phyloP scores from a whole-genome alignment of 2,888 invertebrate genomes.

The Girardia tigrina region DNA sequence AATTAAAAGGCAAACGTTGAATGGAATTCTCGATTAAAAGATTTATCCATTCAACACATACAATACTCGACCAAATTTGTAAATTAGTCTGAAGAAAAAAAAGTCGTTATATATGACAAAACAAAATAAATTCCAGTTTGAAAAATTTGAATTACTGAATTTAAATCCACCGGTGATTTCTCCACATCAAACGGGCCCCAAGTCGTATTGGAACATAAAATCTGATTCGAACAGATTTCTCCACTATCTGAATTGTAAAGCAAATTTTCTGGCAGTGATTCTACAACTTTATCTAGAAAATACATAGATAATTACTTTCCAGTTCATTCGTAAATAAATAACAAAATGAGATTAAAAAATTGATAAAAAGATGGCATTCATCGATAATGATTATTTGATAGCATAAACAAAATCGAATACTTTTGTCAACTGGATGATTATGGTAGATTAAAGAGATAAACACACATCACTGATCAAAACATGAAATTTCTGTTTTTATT shows the following conservation, averaged over 20 bases:
- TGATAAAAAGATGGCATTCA: slow-evolving; percentile 20
- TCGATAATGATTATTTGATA: slow-evolving; percentile 20
- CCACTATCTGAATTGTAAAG: slow-evolving; percentile 23
- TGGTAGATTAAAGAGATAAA: slow-evolving; percentile 10
- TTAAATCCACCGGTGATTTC: slow-evolving; percentile 17
- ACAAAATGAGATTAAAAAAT: slow-evolving; percentile 18
- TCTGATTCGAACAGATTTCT: slow-evolving; percentile 20
- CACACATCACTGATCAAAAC: slow-evolving; percentile 17
- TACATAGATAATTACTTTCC: slow-evolving; percentile 23
- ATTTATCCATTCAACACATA: slow-evolving; percentile 1
- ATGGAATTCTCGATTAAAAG: slow-evolving; percentile 9
- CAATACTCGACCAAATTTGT: background rate
- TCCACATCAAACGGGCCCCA: slow-evolving; percentile 10
- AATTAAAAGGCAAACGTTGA: background rate
- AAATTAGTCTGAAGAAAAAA: background rate
- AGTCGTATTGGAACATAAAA: slow-evolving; percentile 15
- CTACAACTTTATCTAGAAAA: slow-evolving; percentile 23
- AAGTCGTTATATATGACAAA: too few relatives aligned
- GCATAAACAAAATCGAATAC: slow-evolving; percentile 23
- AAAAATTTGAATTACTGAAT: slow-evolving; percentile 10
- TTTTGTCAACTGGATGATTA: slow-evolving; percentile 23
- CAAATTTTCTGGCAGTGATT: slow-evolving; percentile 23
- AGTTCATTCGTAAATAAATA: slow-evolving; percentile 23
- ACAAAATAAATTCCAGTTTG: background rate
- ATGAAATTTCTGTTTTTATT: slow-evolving; percentile 1